phyloP scores from a whole-genome alignment of 2,113 vertebrate genomes.

The Onychorhynchus coronatus region DNA sequence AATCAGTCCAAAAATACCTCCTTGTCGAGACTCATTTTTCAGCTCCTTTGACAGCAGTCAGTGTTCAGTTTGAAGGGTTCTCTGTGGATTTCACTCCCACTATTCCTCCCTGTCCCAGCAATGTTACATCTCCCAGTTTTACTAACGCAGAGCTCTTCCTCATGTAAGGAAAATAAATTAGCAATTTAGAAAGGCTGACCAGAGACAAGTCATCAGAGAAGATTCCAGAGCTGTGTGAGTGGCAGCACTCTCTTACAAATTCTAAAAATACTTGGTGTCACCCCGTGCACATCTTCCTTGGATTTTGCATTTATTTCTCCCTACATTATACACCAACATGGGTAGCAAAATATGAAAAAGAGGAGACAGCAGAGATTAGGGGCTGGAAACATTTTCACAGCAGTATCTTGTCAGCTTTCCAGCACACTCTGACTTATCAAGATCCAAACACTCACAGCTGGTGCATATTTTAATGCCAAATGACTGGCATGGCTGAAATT shows the following conservation, averaged over 20 bases:
- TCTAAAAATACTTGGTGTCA: constrained; percentile 3
- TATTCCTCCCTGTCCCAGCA: background rate
- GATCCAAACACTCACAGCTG: constrained; percentile 74
- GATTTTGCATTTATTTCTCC: constrained; percentile 50
- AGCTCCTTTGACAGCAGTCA: background rate
- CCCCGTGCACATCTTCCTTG: background rate
- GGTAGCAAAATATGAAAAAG: constrained; percentile 67
- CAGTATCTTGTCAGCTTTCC: constrained; percentile 66
- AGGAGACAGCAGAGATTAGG: constrained; percentile 51
- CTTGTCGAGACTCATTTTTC: background rate
- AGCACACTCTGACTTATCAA: constrained; percentile 68
- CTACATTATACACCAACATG: constrained; percentile 14
- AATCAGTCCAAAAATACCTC: constrained; percentile 55
- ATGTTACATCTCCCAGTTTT: background rate
- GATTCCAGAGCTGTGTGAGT: background rate
- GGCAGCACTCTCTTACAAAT: background rate
- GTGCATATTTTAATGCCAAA: constrained; percentile 72
- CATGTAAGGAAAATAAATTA: background rate
- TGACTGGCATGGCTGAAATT: constrained; percentile 66
- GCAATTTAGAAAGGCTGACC: constrained; percentile 9
- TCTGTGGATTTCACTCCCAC: background rate
- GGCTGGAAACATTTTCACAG: constrained; percentile 66
- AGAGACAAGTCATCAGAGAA: background rate
- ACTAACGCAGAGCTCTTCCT: background rate
- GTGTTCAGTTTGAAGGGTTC: background rate